Base-by-base conservation (phyloP, 2,888 invertebrate species). In the Gari tellinella region DNA sequence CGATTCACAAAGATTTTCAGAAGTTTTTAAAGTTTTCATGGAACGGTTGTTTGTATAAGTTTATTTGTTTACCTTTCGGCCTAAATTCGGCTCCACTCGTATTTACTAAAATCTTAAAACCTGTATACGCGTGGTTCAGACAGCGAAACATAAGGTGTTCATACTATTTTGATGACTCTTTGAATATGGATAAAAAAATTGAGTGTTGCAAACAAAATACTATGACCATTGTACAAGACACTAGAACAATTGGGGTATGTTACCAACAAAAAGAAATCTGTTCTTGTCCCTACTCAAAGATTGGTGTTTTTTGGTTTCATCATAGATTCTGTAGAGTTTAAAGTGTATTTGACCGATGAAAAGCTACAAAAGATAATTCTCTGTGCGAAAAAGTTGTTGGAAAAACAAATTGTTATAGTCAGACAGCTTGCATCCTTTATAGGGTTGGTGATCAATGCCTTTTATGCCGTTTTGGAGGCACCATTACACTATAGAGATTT, bases 161-260 rank as follows among this genome's bases (percentile, higher is more conserved):
- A 23, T 70, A 72, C 53, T 79, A 74, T 23, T 68, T 80, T 40
- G 75, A 80, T 68, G 77, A 82, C 64, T 82, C 80, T 26, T 12
- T 82, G 3, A 68, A 68, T 56, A 76, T 70, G 63, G 60, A 75
- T 60, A 21, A 60, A 37, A 19, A 26, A 15, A 25, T n/a, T 19
- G n/a, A 37, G 2, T 21, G 40, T 21, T 70, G 64, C 46, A 8
- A 4, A 25, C 38, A 19, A 10, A 68, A 80, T 60, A 46, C 63
- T 14, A 14, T 14, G 2, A 25, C 48, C 5, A 49, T 72, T n/a
- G 43, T 60, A n/a, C 15, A 17, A 66, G 14, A 58, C 45, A 12
- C 10, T 74, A n/a, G 14, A 49, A 25, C 15, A 26, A 19, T 51
- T 79, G 21, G 74, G 75, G 15, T 65, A 60, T 64, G n/a, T 19